A percentile compares a stretch with the other conserved stretches of the same genome.
phyloP scores from a whole-genome alignment of 1,140 invertebrate species.

The Platorchestia sp. region DNA sequence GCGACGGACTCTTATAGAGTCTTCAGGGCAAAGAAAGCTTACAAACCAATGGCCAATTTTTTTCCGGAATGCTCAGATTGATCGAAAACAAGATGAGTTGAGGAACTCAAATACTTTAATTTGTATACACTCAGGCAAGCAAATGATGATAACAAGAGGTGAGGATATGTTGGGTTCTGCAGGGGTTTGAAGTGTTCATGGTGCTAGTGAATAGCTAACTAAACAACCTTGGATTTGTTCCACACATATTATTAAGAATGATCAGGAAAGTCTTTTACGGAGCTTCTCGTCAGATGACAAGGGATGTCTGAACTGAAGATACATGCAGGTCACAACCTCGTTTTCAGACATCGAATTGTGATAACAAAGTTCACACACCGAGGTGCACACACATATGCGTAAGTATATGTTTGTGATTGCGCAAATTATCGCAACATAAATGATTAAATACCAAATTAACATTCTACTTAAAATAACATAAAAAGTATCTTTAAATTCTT shows the following conservation, averaged over 20 bases:
- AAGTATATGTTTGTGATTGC: background rate
- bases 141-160: background rate
- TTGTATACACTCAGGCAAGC: background rate
- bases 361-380: background rate
- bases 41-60: background rate
- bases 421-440: background rate
- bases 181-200: background rate
- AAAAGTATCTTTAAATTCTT: background rate
- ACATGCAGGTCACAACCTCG: background rate
- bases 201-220: background rate
- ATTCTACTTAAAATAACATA: background rate
- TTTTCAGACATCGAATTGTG: background rate
- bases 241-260: background rate
- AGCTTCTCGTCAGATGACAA: background rate
- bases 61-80: background rate
- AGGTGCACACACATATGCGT: background rate
- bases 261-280: background rate
- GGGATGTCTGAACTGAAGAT: background rate
- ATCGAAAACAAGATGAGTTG: background rate
- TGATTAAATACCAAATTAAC: background rate
- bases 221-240: background rate
- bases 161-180: background rate
- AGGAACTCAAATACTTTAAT: background rate
- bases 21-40: background rate
- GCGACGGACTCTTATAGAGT: background rate